Evolutionary conservation across 1,140 invertebrate genomes (phyloP).

Genomic region (Habropoda laboriosa): DNA sequence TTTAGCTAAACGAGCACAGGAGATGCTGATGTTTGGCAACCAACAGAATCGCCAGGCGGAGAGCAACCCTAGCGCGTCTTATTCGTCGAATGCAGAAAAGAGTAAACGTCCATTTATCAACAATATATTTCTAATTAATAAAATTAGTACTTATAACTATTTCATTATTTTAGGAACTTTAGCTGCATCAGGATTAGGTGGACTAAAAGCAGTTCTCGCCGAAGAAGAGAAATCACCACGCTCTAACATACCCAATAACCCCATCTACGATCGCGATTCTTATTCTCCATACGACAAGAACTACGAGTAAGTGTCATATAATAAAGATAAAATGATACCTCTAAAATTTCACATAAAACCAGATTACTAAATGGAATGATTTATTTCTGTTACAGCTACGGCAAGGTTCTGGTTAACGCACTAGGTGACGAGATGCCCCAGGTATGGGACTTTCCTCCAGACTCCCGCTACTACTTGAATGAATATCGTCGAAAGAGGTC

Average conservation of each 20-base stretch:
- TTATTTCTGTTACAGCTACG: constrained; percentile 62
- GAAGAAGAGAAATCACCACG: constrained; percentile 57
- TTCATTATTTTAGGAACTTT: constrained; percentile 17
- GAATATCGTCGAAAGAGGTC: constrained; percentile 73
- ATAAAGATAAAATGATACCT: neutral
- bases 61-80: constrained; percentile 50
- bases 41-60: constrained; percentile 77
- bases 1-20: constrained; percentile 79
- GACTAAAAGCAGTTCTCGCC: constrained; percentile 61
- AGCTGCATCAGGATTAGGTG: constrained; percentile 65
- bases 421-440: constrained; percentile 65
- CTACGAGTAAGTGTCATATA: constrained; percentile 71
- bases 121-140: too few species aligned
- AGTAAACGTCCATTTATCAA: too few species aligned
- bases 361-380: neutral
- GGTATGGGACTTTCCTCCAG: constrained; percentile 62
- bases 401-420: constrained; percentile 70
- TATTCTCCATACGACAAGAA: constrained; percentile 65
- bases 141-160: neutral
- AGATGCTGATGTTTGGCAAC: constrained; percentile 80
- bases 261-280: constrained; percentile 61
- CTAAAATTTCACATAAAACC: neutral
- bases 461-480: constrained; percentile 64
- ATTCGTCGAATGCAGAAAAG: constrained; percentile 70
- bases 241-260: constrained; percentile 46